Evolutionary conservation across 2,888 invertebrate species (phyloP), one percentile per base, ranked within the genome.

Genomic region (Hermaeophaga mercurialis): DNA sequence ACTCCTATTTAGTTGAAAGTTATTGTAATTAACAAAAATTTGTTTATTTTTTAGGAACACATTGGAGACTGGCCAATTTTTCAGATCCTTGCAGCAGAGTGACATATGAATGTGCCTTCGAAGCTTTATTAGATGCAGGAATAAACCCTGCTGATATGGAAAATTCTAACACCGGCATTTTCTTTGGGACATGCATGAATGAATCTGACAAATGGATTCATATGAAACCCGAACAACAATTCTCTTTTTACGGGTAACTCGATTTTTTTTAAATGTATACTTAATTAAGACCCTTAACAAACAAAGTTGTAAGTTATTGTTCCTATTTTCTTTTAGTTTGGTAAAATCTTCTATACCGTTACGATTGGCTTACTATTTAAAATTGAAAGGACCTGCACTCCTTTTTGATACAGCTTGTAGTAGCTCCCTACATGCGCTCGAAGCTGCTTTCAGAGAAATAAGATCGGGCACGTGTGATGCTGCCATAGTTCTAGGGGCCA

Each of bases 371-470:
- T 95, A 90, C 76, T 87, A 87, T 79, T 82, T 96, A 60, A 94
- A 94, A 14, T 81, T 92, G n/a, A 88, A 88, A 67, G 94, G 96
- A 0, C 95, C 95, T 0, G 93, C 94, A 6, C 91, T 87, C 78
- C 83, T 90, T 0, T 82, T 94, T 8, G 96, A 96, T 78, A 93
- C 95, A 0, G 96, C 96, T 0, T 96, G 96, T 75, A 94, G 94
- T n/a, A 95, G 95, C 49, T 91, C 94, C 7, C 82, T 94, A 65
- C 86, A 90, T 66, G 95, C 94, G 0, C 63, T 96, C 54, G 92
- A 95, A 68, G 88, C 89, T 62, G 91, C 90, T n/a, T 90, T 88
- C 74, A 81, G 83, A 39, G 84, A 90, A 0, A 85, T 94, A 41
- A 80, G 88, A 24, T 85, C 85, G 64, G 94, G 92, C 0, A 85